Base-by-base conservation (phyloP, 2,888 invertebrate species). In the Ypsolopha scabrella region DNA sequence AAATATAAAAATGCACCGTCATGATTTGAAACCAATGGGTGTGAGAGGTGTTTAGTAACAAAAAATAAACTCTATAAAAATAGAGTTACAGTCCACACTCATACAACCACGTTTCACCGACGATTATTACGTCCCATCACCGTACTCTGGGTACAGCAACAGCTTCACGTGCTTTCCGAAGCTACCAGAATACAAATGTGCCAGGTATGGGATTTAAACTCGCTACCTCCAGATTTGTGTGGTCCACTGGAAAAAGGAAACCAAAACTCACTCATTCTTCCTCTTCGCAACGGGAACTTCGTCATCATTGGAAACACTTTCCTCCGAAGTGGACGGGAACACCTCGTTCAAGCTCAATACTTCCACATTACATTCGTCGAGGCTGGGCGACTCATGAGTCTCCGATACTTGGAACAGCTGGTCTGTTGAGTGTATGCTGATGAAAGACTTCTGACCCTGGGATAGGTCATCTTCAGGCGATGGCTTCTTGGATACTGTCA, bases 361-460 rank as follows among this genome's bases (percentile, higher is more conserved):
- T 67, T 86, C 85, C 9, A 86, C 67, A 63, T 83, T 83, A 58
- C 83, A 83, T 58, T 81, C 81, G 11, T 80, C 82, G 9, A 76
- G 64, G 56, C 68, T 73, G 10, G 64, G 55, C 2, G 68, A 55
- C 52, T 68, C 75, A 39, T 72, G 70, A 8, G 61, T 58, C 49
- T 76, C 77, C 4, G 70, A 64, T 52, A 80, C 65, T 69, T 80
- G 80, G 61, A 79, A 81, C 53, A 80, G 65, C n/a, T 79, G 81
- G 60, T 86, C 86, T 37, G 85, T 86, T 33, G 85, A 85, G 54
- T 86, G 86, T 62, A 86, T 85, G 63, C 83, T 83, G 59, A 85
- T 85, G 58, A 85, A 86, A 1, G 85, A 83, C 58, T 79, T 82
- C 58, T 85, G 83, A 49, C 75, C 75, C 24, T 67, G 62, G 59